phyloP scores from a whole-genome alignment of 2,113 vertebrate species.

The Myxocyprinus asiaticus region DNA sequence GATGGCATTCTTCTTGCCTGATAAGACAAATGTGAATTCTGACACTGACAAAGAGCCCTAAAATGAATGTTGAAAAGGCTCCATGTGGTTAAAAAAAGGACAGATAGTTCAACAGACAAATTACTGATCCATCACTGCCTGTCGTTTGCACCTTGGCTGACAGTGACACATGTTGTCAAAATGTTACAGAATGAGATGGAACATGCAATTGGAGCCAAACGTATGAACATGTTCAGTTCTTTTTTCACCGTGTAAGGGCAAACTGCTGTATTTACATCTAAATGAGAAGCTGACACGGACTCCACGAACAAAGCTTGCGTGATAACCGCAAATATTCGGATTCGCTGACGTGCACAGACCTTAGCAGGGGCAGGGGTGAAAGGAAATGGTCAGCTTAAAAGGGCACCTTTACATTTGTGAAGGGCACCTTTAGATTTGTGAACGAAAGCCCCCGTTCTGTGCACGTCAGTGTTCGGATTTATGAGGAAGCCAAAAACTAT shows the following conservation, averaged over 20 bases:
- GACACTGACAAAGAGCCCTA: constrained; percentile 8
- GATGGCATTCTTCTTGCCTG: background rate
- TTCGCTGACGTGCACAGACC: no score
- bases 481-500: constrained; percentile 37
- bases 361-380: no score
- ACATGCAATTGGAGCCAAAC: background rate
- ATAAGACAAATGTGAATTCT: constrained; percentile 26
- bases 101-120: constrained; percentile 18
- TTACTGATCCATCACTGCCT: constrained; percentile 13
- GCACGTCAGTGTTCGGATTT: constrained; percentile 14
- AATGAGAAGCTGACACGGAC: background rate
- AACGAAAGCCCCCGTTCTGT: no score
- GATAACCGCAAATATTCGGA: background rate
- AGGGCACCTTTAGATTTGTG: no score
- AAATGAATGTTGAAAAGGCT: constrained; percentile 21
- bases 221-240: background rate
- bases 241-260: no score
- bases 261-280: constrained; percentile 27
- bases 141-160: background rate
- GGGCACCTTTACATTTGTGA: no score
- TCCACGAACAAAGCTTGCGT: background rate
- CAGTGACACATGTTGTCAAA: background rate
- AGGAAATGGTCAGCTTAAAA: no score
- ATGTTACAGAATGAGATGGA: background rate
- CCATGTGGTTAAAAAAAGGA: constrained; percentile 17